Evolutionary conservation across 2,888 invertebrate species (phyloP).

Genomic region (Congeria kusceri): DNA sequence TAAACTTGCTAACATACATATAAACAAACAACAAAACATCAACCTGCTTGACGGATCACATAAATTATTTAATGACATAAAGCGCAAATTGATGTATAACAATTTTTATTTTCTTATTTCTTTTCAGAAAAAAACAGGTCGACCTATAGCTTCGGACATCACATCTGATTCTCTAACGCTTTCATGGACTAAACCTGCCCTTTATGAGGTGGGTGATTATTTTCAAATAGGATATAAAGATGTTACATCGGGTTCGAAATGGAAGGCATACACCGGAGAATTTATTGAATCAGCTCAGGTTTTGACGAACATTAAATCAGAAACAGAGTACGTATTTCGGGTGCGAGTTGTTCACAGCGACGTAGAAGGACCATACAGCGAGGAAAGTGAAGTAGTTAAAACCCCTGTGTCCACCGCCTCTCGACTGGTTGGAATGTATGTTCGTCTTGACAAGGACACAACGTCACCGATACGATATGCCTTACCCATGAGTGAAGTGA

Average conservation of each 20-base stretch:
- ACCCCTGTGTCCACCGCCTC: background rate
- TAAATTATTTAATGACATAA: too few relatives aligned
- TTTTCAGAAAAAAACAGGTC: background rate
- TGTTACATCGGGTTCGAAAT: background rate
- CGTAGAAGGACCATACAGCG: background rate
- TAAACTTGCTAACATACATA: too few relatives aligned
- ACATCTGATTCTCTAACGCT: background rate
- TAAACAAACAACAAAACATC: too few relatives aligned
- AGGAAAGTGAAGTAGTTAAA: conserved; percentile 1
- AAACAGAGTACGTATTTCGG: conserved; percentile 1
- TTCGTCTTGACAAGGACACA: background rate
- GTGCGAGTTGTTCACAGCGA: background rate
- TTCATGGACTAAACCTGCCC: background rate
- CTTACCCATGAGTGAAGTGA: background rate
- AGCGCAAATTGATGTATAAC: too few relatives aligned
- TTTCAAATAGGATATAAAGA: conserved; percentile 3
- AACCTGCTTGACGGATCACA: too few relatives aligned
- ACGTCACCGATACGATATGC: background rate
- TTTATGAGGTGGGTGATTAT: background rate
- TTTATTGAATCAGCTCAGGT: background rate
- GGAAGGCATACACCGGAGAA: background rate
- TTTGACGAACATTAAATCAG: background rate
- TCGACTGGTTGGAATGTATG: background rate
- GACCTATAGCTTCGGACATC: background rate
- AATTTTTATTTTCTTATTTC: too few relatives aligned